A percentile compares a stretch with the other conserved stretches of the same genome.
Conservation (phyloP, 2,797 vertebrate genomes). For the Ptychobarbus kaznakovi region DNA sequence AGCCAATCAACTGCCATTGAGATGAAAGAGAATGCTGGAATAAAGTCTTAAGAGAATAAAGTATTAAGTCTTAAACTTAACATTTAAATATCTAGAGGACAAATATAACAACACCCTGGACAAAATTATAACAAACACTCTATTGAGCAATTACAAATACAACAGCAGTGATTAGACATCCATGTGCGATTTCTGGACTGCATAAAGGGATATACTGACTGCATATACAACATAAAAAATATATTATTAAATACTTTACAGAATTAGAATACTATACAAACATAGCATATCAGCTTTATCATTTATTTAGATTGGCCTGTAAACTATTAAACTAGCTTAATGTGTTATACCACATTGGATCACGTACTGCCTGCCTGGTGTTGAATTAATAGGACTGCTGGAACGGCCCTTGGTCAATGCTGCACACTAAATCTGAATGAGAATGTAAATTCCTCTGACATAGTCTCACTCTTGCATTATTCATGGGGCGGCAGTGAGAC, state of each 20-base stretch:
- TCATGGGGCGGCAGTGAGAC: slow-evolving; percentile 50
- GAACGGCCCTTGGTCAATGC: slow-evolving; percentile 28
- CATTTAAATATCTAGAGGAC: neutral
- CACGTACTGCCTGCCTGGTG: neutral
- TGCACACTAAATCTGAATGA: slow-evolving; percentile 61
- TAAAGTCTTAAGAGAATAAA: neutral
- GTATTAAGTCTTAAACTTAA: neutral
- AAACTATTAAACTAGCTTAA: neutral
- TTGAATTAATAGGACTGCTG: slow-evolving; percentile 21
- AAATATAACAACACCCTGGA: neutral
- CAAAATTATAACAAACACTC: neutral
- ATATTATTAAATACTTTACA: neutral
- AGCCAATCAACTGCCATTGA: neutral
- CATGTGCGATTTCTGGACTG: neutral
- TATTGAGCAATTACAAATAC: neutral
- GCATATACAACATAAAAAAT: neutral
- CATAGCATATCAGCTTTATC: neutral
- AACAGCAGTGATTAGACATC: neutral
- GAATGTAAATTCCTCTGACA: slow-evolving; percentile 54
- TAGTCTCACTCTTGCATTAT: slow-evolving; percentile 66
- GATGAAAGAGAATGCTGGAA: neutral
- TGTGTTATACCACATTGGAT: neutral
- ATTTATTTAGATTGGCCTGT: neutral
- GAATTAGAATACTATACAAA: neutral
- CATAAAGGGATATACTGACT: neutral